Evolutionary conservation across 2,797 vertebrate species (phyloP).

Genomic region (Halcyon badia): DNA sequence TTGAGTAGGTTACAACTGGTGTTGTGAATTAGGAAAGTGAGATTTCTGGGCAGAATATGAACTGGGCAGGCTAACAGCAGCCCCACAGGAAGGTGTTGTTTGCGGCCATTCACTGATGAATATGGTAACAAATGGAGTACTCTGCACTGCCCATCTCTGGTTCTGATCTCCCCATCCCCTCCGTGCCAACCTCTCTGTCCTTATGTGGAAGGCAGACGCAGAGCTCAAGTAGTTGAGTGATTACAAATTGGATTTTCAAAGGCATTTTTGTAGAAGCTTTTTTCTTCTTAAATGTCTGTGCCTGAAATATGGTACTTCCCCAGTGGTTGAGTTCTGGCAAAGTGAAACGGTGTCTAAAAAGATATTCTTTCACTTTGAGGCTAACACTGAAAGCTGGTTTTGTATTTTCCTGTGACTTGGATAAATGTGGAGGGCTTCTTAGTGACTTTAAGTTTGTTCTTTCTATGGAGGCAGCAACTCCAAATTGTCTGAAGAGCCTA

Average conservation of each 20-base stretch:
- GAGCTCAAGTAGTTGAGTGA: neutral
- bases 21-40: neutral
- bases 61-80: neutral
- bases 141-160: neutral
- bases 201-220: neutral
- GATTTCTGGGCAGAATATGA: neutral
- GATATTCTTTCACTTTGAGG: neutral
- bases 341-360: neutral
- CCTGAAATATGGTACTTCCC: neutral
- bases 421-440: neutral
- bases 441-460: neutral
- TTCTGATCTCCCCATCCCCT: neutral
- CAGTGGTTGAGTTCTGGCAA: neutral
- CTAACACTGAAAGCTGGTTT: neutral
- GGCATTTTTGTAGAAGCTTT: neutral
- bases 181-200: neutral
- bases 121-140: neutral
- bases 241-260: neutral
- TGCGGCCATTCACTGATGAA: neutral
- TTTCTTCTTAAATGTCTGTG: neutral
- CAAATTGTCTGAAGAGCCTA: neutral
- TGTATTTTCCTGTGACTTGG: neutral
- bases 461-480: neutral
- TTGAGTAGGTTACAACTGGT: neutral
- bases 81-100: neutral